Evolutionary conservation across 2,888 invertebrate genomes (phyloP), one percentile per base, ranked within the genome.

Genomic region (Tryphoninae sp.): DNA sequence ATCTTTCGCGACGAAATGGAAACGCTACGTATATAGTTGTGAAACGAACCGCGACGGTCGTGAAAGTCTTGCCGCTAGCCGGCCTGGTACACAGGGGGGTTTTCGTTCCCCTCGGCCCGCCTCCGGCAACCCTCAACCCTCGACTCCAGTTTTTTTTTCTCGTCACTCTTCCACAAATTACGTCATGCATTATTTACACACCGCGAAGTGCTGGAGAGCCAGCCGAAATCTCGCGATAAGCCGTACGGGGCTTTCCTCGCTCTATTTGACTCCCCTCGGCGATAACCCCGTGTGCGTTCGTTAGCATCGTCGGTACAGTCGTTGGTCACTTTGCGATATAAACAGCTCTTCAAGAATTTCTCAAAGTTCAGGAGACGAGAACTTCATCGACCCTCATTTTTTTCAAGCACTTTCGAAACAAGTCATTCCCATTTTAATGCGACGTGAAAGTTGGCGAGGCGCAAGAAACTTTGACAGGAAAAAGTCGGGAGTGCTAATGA

Each of bases 111-210:
- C 49, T 58, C 16, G 40, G 26, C 42, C 64, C 49, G 16, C 59
- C 75, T 67, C 58, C 40, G 51, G 23, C 69, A 4, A 58, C 13
- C 61, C 26, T 22, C 59, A 16, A 7, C 45, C 45, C 45, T 13
- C 13, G 16, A 19, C 55, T 65, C 33, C 65, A 22, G 51, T 51
- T 76, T 62, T 67, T 67, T 68, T 80, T 78, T 72, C 59, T 59
- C 71, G n/a, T 77, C 78, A 73, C 75, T 68, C 53, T 69, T 77
- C 64, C 80, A 81, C 83, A 86, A 86, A 86, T 87, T 84, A 84
- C 84, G 81, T 79, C 82, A 84, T 86, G 83, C 86, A 86, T 88
- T 89, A 88, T 88, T 88, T 87, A 86, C 84, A 75, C 80, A 83
- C 65, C 71, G 76, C 64, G 83, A 85, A 84, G 82, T 84, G 84